Percentiles rank a stretch among this genome's conserved stretches.
phyloP scores from a whole-genome alignment of 1,140 invertebrate genomes.

The Drosophila repleta region DNA sequence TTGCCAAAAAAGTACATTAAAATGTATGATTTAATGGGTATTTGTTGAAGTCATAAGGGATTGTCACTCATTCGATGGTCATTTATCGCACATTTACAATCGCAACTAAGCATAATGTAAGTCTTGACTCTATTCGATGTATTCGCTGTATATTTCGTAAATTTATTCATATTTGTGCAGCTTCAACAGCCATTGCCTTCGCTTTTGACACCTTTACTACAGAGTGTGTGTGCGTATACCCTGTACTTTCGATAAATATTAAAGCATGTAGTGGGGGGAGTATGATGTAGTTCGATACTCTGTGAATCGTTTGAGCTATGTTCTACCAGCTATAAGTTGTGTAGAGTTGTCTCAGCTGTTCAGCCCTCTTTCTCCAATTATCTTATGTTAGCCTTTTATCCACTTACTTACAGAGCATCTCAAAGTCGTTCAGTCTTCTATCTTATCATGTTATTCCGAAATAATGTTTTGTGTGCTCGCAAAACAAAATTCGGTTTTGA shows the following conservation, averaged over 20 bases:
- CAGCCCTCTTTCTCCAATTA: too few relatives aligned
- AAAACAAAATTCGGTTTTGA: constrained; percentile 25
- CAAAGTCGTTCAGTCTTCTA: neutral
- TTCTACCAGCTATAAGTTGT: too few relatives aligned
- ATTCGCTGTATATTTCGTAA: neutral
- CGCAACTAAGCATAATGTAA: neutral
- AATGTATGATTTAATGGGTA: too few relatives aligned
- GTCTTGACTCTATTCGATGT: neutral
- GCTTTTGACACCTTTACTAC: constrained; percentile 27
- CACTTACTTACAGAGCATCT: constrained; percentile 3
- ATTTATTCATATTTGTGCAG: constrained; percentile 5
- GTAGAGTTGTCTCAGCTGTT: too few relatives aligned
- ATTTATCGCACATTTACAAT: neutral
- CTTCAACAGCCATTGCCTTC: neutral
- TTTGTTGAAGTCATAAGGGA: too few relatives aligned
- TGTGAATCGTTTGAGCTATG: too few relatives aligned
- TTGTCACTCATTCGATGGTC: too few relatives aligned
- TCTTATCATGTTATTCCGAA: constrained; percentile 9
- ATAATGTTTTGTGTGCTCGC: constrained; percentile 15
- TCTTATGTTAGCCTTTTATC: too few relatives aligned
- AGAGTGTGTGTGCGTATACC: neutral
- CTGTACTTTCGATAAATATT: neutral
- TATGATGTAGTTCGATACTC: neutral
- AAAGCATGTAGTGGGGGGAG: too few relatives aligned
- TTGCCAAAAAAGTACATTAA: too few relatives aligned